Conservation (phyloP, 2,888 invertebrate species). For the Drosophila melanosoma region DNA sequence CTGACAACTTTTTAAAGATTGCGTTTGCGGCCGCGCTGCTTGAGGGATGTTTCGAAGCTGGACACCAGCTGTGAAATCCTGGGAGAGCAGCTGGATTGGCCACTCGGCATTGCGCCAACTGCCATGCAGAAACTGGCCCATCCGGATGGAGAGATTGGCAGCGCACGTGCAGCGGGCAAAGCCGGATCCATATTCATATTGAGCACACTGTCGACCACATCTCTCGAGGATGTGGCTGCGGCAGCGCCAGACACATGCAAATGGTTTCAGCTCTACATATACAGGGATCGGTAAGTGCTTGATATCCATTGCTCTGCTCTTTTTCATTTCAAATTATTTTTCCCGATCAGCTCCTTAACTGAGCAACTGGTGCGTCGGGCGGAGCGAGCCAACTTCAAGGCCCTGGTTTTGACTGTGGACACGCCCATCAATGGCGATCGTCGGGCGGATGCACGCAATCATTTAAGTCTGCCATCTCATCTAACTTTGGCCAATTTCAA, state of each 20-base stretch:
- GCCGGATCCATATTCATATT: constrained; percentile 91
- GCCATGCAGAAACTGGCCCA: constrained; percentile 97
- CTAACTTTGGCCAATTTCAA: constrained; percentile 93
- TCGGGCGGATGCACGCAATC: constrained; percentile 92
- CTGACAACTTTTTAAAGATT: constrained; percentile 86
- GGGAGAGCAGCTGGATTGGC: constrained; percentile 89
- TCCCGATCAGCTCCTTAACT: constrained; percentile 87
- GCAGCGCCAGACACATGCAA: constrained; percentile 91
- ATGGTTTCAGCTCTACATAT: constrained; percentile 97
- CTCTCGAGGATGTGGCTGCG: constrained; percentile 93
- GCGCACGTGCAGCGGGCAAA: constrained; percentile 92
- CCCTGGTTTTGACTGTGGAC: constrained; percentile 94
- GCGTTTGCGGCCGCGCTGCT: constrained; percentile 91
- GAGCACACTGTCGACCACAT: constrained; percentile 94
- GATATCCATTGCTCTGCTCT: no score
- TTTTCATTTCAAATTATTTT: not conserved
- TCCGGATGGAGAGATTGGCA: constrained; percentile 94
- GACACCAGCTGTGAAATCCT: constrained; percentile 88
- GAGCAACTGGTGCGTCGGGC: constrained; percentile 90
- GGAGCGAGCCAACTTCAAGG: constrained; percentile 92
- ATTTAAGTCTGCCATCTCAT: constrained; percentile 92
- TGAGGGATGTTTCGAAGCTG: constrained; percentile 90
- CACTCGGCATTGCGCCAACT: constrained; percentile 93
- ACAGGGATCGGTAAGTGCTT: constrained; percentile 89
- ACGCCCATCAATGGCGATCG: constrained; percentile 94